Evolutionary conservation across 2,888 invertebrate species (phyloP).

Genomic region (Plagiodera versicolora): DNA sequence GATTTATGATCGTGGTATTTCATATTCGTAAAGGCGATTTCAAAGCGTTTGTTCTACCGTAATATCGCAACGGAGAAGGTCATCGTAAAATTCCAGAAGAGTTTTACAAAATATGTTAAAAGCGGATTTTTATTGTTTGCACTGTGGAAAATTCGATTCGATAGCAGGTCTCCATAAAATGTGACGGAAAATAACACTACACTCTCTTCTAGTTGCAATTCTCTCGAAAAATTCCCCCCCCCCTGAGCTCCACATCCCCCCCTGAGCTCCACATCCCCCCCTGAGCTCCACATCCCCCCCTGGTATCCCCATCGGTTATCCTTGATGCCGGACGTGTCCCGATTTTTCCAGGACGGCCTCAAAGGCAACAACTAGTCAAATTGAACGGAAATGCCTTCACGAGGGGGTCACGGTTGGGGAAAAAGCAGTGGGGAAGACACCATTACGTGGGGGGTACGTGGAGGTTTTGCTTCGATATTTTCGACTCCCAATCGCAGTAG

Average conservation of each 20-base stretch:
- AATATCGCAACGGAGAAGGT: constrained; percentile 22
- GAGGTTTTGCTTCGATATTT: too few relatives aligned
- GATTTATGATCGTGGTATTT: constrained; percentile 21
- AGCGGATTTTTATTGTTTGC: constrained; percentile 3
- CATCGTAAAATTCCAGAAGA: constrained; percentile 12
- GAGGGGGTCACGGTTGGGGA: constrained; percentile 43
- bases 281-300: too few relatives aligned
- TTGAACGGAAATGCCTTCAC: constrained; percentile 51
- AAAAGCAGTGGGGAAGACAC: constrained; percentile 21
- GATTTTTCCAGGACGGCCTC: constrained; percentile 36
- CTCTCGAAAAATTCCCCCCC: too few relatives aligned
- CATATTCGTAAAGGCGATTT: constrained; percentile 23
- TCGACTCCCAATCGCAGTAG: too few relatives aligned
- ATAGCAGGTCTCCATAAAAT: background rate
- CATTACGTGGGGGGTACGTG: constrained; percentile 17
- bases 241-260: too few relatives aligned
- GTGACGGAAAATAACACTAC: background rate
- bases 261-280: too few relatives aligned
- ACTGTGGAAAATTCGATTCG: background rate
- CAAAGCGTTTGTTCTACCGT: constrained; percentile 31
- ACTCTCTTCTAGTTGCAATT: too few relatives aligned
- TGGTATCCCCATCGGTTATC: background rate
- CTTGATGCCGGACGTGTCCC: background rate
- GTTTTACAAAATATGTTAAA: constrained; percentile 12
- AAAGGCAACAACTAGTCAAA: constrained; percentile 50